Evolutionary conservation across 2,113 vertebrate genomes (phyloP).

Genomic region (Serilophus lunatus): DNA sequence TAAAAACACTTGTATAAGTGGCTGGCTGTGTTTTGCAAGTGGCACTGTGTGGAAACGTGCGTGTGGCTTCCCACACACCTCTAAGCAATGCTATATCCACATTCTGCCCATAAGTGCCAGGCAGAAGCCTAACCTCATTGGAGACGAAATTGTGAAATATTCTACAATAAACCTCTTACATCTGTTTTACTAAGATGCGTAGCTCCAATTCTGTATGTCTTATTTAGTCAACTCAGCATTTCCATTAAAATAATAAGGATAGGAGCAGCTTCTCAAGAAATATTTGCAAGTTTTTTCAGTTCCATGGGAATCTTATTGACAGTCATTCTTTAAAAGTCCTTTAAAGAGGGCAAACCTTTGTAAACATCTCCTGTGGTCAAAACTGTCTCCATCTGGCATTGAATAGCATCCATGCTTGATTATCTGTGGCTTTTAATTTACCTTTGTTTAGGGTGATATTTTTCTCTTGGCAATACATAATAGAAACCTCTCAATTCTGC

Average conservation of each 20-base stretch:
- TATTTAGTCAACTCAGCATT: background rate
- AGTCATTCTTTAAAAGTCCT: background rate
- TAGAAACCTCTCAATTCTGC: background rate
- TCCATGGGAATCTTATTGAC: background rate
- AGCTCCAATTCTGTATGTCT: background rate
- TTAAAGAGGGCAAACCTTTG: background rate
- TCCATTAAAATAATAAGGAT: background rate
- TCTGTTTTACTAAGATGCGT: background rate
- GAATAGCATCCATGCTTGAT: background rate
- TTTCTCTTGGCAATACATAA: background rate
- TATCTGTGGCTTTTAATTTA: background rate
- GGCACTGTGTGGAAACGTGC: background rate
- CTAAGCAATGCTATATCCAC: too few species aligned
- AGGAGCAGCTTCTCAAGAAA: background rate
- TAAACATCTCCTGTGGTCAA: background rate
- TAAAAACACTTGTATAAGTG: background rate
- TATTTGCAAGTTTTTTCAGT: background rate
- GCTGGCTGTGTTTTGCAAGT: background rate
- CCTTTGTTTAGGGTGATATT: background rate
- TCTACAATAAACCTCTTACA: background rate
- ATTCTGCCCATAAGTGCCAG: background rate
- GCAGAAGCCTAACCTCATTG: background rate
- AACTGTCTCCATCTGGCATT: background rate
- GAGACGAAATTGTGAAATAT: background rate
- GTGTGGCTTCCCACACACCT: background rate